Percentiles rank a stretch among this genome's conserved stretches.
These are phyloP conservation scores for Coremacera marginata DNA, from an alignment of 2,888 invertebrate genomes.

Conservation along the genomic window DNA sequence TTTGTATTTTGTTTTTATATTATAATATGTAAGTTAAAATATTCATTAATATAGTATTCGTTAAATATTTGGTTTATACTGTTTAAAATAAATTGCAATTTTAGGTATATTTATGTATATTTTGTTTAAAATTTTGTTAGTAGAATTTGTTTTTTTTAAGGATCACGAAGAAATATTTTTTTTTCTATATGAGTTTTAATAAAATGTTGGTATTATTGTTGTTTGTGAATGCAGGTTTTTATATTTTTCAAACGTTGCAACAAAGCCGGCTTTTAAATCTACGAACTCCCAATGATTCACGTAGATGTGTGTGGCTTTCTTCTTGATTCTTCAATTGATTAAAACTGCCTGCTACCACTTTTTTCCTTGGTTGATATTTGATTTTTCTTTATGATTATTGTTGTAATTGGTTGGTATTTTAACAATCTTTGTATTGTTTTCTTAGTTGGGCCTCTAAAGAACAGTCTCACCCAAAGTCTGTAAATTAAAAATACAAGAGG, in stretches of 20 bases:
- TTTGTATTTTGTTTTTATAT: constrained; percentile 35
- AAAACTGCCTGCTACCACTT: neutral
- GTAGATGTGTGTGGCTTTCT: constrained; percentile 1
- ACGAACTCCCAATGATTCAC: neutral
- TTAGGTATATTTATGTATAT: constrained; percentile 43
- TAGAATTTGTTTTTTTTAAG: constrained; percentile 40
- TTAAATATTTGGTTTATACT: constrained; percentile 41
- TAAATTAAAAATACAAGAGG: constrained; percentile 43
- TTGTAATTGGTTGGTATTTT: constrained; percentile 48
- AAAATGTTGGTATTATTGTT: constrained; percentile 45
- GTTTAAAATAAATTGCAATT: constrained; percentile 40
- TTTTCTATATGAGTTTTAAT: constrained; percentile 42
- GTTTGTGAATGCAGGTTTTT: constrained; percentile 41
- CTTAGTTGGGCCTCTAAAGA: constrained; percentile 53
- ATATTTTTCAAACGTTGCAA: constrained; percentile 21
- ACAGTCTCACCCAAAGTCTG: constrained; percentile 63
- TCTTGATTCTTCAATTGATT: neutral
- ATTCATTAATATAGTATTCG: constrained; percentile 33
- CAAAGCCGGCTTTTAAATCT: neutral
- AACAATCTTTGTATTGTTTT: constrained; percentile 36
- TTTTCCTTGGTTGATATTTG: neutral
- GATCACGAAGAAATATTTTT: constrained; percentile 42
- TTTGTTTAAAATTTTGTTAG: constrained; percentile 44
- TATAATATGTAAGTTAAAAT: constrained; percentile 34
- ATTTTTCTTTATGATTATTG: constrained; percentile 36